Base-by-base conservation (phyloP, 2,113 vertebrate species). In the Talpa occidentalis region DNA sequence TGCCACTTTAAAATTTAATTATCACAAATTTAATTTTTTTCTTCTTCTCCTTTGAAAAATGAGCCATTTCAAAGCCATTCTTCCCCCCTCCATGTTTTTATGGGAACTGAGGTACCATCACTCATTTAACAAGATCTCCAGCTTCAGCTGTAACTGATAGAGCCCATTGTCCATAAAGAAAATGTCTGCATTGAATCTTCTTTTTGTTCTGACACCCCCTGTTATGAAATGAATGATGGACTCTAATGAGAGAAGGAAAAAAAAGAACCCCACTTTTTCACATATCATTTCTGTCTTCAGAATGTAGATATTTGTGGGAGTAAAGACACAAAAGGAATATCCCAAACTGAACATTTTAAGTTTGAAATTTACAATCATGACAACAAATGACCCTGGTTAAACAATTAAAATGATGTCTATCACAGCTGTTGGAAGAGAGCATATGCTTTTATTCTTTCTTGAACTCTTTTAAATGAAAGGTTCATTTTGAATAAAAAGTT, bases 1-100 rank as follows among this genome's bases (percentile, higher is more conserved):
- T 89, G 95, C 80, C 91, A 89, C 64, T 93, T 95, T 95, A 94
- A 95, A 96, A 93, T 94, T 94, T 88, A 94, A 95, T 95, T 95
- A 95, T 81, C 87, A 47, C 59, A 91, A 80, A 97, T 93, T 96
- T 91, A 92, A 96, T 94, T 95, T 87, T 95, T 79, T 59, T 32
- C 60, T 42, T 95, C 78, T 93, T 93, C 79, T 52, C 49, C 52
- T 80, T 95, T 95, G 89, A 97, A 96, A 96, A 93, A 84, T 19
- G 54, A 91, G 60, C 54, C 82, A 79, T 83, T 93, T 84, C 6
- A 24, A 89, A 94, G 60, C 74, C 15, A 30, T 16, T 28, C 64
- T 66, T 10, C 32, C 60, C 17, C 30, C 42, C n/a, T 15, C 64
- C 8, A 3, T 52, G 60, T 81, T 92, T 94, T 91, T 78, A 54